Conservation (phyloP, 2,888 invertebrate species). For the Lycophotia porphyrea region DNA sequence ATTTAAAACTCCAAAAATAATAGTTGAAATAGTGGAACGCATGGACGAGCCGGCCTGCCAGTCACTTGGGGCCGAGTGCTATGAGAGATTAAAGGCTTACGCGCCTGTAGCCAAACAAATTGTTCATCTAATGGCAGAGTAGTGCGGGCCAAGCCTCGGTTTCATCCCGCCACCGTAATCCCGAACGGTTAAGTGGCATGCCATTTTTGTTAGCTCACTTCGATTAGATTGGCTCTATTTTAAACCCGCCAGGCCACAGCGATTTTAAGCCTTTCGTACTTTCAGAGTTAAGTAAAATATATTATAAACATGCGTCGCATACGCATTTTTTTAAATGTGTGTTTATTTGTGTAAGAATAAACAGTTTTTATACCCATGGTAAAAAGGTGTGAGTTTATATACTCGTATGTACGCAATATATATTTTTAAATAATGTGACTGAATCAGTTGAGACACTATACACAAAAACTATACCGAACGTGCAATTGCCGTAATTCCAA, state of each 20-base stretch:
- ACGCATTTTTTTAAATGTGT: no score
- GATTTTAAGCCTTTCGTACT: constrained; percentile 6
- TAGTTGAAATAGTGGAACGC: constrained; percentile 53
- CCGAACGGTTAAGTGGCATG: constrained; percentile 71
- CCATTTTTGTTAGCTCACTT: constrained; percentile 70
- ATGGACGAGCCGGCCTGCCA: constrained; percentile 57
- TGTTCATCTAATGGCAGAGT: constrained; percentile 83
- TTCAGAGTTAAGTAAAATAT: constrained; percentile 16
- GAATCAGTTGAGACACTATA: neutral
- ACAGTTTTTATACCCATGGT: neutral
- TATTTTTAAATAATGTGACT: neutral
- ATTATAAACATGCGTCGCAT: no score
- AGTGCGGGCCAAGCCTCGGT: constrained; percentile 72
- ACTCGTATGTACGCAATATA: neutral
- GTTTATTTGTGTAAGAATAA: no score
- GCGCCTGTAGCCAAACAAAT: constrained; percentile 83
- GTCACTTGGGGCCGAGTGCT: constrained; percentile 74
- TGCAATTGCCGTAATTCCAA: neutral
- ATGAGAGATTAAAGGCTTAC: constrained; percentile 83
- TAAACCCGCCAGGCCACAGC: constrained; percentile 25
- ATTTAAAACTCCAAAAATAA: constrained; percentile 62
- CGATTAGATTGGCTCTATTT: constrained; percentile 65
- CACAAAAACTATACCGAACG: neutral
- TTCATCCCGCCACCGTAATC: constrained; percentile 73
- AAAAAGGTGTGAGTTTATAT: neutral